Percentiles rank a stretch among this genome's conserved stretches.
Conservation (phyloP, 1,140 invertebrate genomes). For the Leptinotarsa undecemlineata region DNA sequence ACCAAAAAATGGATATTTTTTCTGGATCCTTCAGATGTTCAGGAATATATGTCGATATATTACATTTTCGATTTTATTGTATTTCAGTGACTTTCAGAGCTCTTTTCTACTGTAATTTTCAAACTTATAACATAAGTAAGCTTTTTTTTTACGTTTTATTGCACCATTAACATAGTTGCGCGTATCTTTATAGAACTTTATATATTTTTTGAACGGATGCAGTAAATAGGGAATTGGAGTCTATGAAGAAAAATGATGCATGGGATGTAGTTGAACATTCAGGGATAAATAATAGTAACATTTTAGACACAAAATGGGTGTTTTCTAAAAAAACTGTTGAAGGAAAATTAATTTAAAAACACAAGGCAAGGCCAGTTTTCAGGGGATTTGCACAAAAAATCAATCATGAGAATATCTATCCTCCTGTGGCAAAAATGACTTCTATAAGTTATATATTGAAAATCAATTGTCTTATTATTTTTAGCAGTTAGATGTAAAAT, state of each 20-base stretch:
- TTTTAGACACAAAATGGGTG: conserved; percentile 54
- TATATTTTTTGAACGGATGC: too few species aligned
- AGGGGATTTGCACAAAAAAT: conserved; percentile 41
- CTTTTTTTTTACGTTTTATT: too few species aligned
- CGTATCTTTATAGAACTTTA: too few species aligned
- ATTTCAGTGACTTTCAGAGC: too few species aligned
- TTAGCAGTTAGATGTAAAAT: conserved; percentile 12
- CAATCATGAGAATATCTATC: conserved; percentile 27
- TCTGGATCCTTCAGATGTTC: too few species aligned
- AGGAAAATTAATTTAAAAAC: conserved; percentile 37
- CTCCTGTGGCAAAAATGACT: conserved; percentile 11
- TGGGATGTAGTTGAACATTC: conserved; percentile 50
- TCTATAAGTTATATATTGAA: not conserved
- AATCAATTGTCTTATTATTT: not conserved
- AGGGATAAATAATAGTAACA: conserved; percentile 32
- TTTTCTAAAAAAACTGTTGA: conserved; percentile 43
- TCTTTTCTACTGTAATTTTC: too few species aligned
- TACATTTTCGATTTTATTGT: too few species aligned
- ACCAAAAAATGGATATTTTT: too few species aligned
- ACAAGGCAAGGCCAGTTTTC: conserved; percentile 54
- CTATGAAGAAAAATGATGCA: conserved; percentile 51
- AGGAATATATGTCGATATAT: too few species aligned
- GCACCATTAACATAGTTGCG: too few species aligned
- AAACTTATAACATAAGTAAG: too few species aligned
- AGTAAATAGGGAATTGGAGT: conserved; percentile 52